Evolutionary conservation across 2,113 vertebrate genomes (phyloP).

Genomic region (Felis catus): F.catus_Fca126_mat1.0 CM031424.1:35462001-35462500

Average conservation of each 20-base stretch:
- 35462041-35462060: neutral
- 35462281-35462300: neutral
- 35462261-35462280: accelerated
- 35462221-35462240: neutral
- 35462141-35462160: accelerated
- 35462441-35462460: neutral
- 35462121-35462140: accelerated
- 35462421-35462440: neutral
- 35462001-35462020: neutral
- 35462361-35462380: neutral
- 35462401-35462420: neutral
- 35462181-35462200: neutral
- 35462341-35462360: neutral
- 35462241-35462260: neutral
- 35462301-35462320: neutral
- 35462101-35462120: neutral
- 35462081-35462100: accelerated
- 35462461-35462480: neutral
- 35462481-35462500: no score
- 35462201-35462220: accelerated
- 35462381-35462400: neutral
- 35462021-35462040: neutral
- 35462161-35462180: neutral
- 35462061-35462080: neutral
- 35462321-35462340: neutral